Conservation (phyloP, 2,113 vertebrate genomes). For the Climacteris rufus region DNA sequence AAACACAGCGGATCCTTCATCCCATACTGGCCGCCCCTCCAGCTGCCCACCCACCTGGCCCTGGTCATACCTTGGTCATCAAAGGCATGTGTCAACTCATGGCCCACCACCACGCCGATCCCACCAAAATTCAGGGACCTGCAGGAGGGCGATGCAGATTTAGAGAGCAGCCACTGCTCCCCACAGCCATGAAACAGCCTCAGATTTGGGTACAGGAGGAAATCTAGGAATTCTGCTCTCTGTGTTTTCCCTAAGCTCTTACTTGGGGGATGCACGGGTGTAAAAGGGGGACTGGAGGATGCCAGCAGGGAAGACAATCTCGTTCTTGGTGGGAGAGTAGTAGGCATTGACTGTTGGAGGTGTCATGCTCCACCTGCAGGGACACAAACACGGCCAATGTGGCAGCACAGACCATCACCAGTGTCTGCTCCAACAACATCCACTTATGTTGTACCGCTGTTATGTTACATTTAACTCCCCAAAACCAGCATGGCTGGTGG, state of each 20-base stretch:
- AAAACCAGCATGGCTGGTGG: not conserved
- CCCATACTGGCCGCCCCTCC: not conserved
- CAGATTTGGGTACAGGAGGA: not conserved
- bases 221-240: not conserved
- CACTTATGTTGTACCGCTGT: rapidly evolving
- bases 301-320: conserved; percentile 94
- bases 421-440: not conserved
- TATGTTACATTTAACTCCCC: not conserved
- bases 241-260: not conserved
- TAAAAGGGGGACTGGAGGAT: conserved; percentile 96
- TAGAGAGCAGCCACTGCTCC: not conserved
- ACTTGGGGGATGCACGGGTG: conserved; percentile 87
- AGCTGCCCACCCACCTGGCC: not conserved
- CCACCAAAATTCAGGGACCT: conserved; percentile 94
- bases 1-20: not conserved
- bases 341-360: conserved; percentile 94
- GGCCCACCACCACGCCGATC: conserved; percentile 94
- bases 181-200: not conserved
- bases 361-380: conserved; percentile 95
- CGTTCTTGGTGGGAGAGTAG: conserved; percentile 97
- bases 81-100: conserved; percentile 94
- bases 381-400: rapidly evolving
- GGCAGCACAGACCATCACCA: not conserved
- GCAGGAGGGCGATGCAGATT: not conserved
- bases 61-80: conserved; percentile 87